phyloP scores from a whole-genome alignment of 2,888 invertebrate species.

The Sminthurides aquaticus region DNA sequence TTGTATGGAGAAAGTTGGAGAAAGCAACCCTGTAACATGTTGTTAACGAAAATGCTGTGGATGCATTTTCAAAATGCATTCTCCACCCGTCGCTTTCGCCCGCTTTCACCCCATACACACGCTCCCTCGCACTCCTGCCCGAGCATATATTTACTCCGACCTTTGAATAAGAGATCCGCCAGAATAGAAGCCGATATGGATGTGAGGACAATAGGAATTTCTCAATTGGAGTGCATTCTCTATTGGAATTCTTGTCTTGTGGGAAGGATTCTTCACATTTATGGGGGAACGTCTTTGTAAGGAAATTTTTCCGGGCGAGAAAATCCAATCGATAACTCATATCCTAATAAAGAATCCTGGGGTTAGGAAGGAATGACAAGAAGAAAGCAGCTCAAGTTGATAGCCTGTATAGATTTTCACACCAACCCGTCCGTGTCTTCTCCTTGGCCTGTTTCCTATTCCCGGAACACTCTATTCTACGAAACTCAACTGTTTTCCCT shows the following conservation, averaged over 20 bases:
- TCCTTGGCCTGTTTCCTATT: too few species aligned
- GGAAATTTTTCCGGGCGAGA: neutral
- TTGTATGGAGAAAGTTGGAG: too few species aligned
- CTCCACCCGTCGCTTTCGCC: too few species aligned
- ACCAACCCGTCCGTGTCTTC: too few species aligned
- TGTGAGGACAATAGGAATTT: neutral
- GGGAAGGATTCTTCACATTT: neutral
- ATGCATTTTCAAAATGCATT: neutral
- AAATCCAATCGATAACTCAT: neutral
- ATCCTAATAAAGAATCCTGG: neutral
- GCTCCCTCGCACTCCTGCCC: neutral
- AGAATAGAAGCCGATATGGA: neutral
- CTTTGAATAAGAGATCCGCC: neutral
- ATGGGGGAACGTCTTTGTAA: neutral
- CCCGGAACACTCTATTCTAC: too few species aligned
- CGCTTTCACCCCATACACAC: too few species aligned
- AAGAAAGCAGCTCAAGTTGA: too few species aligned
- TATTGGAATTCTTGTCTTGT: neutral
- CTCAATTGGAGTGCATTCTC: neutral
- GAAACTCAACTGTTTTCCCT: too few species aligned
- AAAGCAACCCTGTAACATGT: too few species aligned
- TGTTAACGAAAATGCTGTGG: neutral
- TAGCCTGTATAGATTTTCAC: too few species aligned
- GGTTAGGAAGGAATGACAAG: neutral
- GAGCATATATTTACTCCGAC: too few species aligned